Conservation (phyloP, 1,140 invertebrate species). For the Bombus ignitus region DNA sequence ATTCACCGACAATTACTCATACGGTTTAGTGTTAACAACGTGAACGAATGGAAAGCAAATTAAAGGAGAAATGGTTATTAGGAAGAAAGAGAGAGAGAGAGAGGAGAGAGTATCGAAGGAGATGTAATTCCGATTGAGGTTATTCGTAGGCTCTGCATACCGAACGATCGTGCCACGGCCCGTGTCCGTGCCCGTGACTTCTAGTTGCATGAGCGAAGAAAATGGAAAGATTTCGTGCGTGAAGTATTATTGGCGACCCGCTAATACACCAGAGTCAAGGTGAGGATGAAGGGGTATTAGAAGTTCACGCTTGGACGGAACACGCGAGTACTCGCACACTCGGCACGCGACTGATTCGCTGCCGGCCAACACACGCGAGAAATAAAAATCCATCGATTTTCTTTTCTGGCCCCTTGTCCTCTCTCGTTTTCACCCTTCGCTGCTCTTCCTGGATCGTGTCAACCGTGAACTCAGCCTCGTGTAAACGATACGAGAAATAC, state of each 20-base stretch:
- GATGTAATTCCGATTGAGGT: slow-evolving; percentile 39
- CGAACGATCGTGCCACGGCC: slow-evolving; percentile 3
- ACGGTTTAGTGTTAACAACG: slow-evolving; percentile 10
- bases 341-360: slow-evolving; percentile 73
- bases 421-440: slow-evolving; percentile 5
- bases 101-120: background rate
- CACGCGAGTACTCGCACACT: slow-evolving; percentile 73
- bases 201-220: slow-evolving; percentile 64
- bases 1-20: background rate
- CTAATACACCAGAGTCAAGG: slow-evolving; percentile 71
- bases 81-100: too few relatives aligned
- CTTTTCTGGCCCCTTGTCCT: background rate
- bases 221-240: slow-evolving; percentile 72
- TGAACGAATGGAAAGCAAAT: background rate
- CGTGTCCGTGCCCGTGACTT: slow-evolving; percentile 60
- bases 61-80: slow-evolving; percentile 1
- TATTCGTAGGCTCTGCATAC: slow-evolving; percentile 54
- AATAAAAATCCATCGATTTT: slow-evolving; percentile 56
- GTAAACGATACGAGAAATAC: background rate
- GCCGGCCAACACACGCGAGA: slow-evolving; percentile 61
- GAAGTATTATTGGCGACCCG: slow-evolving; percentile 68
- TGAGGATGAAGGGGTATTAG: slow-evolving; percentile 74
- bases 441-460: background rate
- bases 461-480: background rate
- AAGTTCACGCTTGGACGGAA: slow-evolving; percentile 73